Percentiles rank a stretch among this genome's conserved stretches.
Evolutionary conservation across 2,113 vertebrate species (phyloP).

Genomic region (Calonectris borealis): DNA sequence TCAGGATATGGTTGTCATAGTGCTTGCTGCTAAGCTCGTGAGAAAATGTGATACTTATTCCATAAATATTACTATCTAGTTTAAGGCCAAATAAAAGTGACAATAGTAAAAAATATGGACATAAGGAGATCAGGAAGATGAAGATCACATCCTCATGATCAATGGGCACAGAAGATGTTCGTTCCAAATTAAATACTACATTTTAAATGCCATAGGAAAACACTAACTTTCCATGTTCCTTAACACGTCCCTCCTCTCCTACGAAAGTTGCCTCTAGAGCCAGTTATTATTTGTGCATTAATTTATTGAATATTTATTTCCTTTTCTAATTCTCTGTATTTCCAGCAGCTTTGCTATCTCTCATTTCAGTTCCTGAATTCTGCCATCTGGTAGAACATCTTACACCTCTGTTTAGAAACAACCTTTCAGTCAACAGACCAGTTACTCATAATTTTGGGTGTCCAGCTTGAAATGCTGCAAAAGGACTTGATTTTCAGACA

Average conservation of each 20-base stretch:
- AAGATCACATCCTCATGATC: not conserved
- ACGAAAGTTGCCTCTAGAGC: not conserved
- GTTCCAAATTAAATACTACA: not conserved
- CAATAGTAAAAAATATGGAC: not conserved
- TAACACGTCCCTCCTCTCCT: not conserved
- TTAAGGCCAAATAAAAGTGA: not conserved
- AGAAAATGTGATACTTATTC: not conserved
- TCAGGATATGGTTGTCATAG: not conserved
- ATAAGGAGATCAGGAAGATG: not conserved
- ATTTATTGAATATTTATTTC: not conserved
- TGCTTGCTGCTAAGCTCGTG: not conserved
- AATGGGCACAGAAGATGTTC: not conserved
- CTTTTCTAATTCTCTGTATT: not conserved
- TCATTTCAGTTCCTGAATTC: not conserved
- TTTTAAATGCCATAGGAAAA: not conserved
- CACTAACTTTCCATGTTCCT: not conserved
- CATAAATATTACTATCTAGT: not conserved
- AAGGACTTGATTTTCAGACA: not conserved
- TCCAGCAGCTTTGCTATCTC: not conserved
- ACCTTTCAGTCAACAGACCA: not conserved
- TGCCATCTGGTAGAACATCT: not conserved
- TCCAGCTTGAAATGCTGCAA: not conserved
- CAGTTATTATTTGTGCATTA: not conserved
- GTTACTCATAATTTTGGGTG: not conserved
- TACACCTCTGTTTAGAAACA: not conserved